Percentiles rank a stretch among this genome's conserved stretches.
Evolutionary conservation across 2,888 invertebrate species (phyloP).

Genomic region (Lagria hirta): DNA sequence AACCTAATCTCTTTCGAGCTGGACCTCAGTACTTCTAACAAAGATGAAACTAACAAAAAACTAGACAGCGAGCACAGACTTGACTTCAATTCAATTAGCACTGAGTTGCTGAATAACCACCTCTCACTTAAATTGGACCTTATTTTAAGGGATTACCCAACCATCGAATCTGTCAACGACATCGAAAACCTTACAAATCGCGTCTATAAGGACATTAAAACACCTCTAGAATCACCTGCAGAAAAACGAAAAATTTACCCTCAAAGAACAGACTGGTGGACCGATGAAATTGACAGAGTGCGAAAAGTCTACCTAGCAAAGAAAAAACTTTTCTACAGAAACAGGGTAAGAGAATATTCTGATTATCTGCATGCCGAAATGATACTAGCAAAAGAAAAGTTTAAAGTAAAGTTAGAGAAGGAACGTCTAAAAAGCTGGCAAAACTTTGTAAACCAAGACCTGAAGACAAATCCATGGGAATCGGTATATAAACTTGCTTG

Average conservation of each 20-base stretch:
- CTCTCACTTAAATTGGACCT: not conserved
- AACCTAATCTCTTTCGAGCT: not conserved
- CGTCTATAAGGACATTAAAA: not conserved
- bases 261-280: slow-evolving; percentile 2
- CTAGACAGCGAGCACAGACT: too few relatives aligned
- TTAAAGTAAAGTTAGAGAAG: not conserved
- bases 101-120: too few relatives aligned
- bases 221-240: not conserved
- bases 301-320: slow-evolving; percentile 1
- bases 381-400: not conserved
- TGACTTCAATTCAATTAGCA: too few relatives aligned
- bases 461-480: slow-evolving; percentile 2
- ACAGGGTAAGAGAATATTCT: slow-evolving; percentile 1
- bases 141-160: not conserved
- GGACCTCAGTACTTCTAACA: too few relatives aligned
- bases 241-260: not conserved
- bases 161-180: not conserved
- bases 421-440: not conserved
- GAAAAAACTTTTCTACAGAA: slow-evolving; percentile 1
- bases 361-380: not conserved
- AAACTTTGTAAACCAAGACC: not conserved
- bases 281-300: slow-evolving; percentile 1
- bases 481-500: not conserved
- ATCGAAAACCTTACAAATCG: not conserved
- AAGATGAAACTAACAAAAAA: too few relatives aligned